Percentiles rank a stretch among this genome's conserved stretches.
These are phyloP conservation scores for Scaptomyza graminum DNA, from an alignment of 1,140 invertebrate species.

Conservation along the genomic window DNA sequence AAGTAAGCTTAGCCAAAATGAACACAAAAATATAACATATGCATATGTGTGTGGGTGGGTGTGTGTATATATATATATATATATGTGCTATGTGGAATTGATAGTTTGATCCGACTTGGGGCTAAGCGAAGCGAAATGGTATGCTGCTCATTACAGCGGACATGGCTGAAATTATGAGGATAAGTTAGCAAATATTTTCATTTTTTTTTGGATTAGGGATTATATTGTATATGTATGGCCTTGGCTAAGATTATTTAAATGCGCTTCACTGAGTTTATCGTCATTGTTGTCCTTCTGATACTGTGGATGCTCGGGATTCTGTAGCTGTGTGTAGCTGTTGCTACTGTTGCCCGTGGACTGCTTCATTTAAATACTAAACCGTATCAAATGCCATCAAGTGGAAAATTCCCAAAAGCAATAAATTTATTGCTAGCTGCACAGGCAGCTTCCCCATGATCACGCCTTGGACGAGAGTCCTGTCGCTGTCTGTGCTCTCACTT, in stretches of 20 bases:
- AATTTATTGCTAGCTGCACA: constrained; percentile 69
- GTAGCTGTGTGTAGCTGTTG: constrained; percentile 9
- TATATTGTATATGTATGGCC: constrained; percentile 41
- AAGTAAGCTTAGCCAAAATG: neutral
- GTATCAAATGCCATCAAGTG: constrained; percentile 82
- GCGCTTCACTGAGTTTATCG: constrained; percentile 74
- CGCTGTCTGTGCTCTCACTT: constrained; percentile 46
- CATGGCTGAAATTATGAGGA: constrained; percentile 26
- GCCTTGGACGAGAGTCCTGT: constrained; percentile 6
- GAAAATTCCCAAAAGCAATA: constrained; percentile 82
- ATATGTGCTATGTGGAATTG: constrained; percentile 7
- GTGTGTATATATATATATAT: neutral
- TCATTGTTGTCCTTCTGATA: constrained; percentile 65
- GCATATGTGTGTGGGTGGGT: neutral
- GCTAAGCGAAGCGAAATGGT: neutral
- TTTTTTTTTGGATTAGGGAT: too few species aligned
- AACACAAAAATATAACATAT: neutral
- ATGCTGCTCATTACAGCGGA: constrained; percentile 33
- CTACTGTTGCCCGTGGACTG: constrained; percentile 36
- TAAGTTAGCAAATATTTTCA: constrained; percentile 37
- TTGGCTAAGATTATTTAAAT: constrained; percentile 75
- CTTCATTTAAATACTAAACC: constrained; percentile 83
- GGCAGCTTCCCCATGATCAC: constrained; percentile 42
- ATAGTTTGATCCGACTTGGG: constrained; percentile 14
- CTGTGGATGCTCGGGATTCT: constrained; percentile 19